Percentiles rank a stretch among this genome's conserved stretches.
phyloP scores from a whole-genome alignment of 2,113 vertebrate genomes.

The Oryzias javanicus region DNA sequence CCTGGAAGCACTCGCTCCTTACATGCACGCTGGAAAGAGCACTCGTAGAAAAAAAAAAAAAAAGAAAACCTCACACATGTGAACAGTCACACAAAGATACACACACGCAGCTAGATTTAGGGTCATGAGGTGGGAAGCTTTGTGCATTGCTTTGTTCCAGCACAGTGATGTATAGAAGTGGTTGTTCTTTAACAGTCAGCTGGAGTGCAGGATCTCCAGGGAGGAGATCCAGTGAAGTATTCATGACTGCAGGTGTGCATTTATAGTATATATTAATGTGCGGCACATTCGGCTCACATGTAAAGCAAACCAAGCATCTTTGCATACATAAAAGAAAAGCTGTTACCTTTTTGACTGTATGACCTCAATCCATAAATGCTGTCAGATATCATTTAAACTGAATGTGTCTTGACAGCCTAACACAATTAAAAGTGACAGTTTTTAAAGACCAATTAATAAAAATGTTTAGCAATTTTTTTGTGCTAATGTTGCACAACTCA shows the following conservation, averaged over 20 bases:
- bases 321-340: not conserved
- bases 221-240: conserved; percentile 48
- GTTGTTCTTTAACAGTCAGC: conserved; percentile 75
- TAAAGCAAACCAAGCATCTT: not conserved
- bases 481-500: no score
- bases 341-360: not conserved
- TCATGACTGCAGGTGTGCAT: conserved; percentile 7
- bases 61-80: conserved; percentile 4
- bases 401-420: no score
- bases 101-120: conserved; percentile 32
- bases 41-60: not conserved
- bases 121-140: conserved; percentile 68
- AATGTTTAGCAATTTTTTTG: no score
- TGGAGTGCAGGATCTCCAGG: conserved; percentile 64
- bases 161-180: conserved; percentile 64
- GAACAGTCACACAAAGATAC: conserved; percentile 6
- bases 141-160: conserved; percentile 65
- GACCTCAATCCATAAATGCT: not conserved
- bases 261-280: not conserved
- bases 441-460: no score
- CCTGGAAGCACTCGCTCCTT: conserved; percentile 67
- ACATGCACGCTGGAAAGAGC: conserved; percentile 37
- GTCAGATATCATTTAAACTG: not conserved
- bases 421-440: no score
- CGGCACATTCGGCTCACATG: not conserved